These are phyloP conservation scores for Hypanus sabinus DNA, from an alignment of 2,113 vertebrate species.

Conservation along the genomic window DNA sequence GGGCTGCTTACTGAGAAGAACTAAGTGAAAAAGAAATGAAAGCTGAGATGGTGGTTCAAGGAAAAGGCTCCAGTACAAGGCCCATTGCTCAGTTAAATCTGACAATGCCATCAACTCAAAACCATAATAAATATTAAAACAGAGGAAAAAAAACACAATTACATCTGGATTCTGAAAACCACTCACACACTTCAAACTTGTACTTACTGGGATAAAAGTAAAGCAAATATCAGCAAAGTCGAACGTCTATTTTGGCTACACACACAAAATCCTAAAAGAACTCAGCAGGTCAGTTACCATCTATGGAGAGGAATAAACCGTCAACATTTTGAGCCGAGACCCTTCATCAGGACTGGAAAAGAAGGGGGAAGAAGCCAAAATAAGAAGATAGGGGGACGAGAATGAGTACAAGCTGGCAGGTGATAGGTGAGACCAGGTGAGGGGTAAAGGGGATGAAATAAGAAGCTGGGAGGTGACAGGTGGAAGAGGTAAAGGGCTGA, in stretches of 20 bases:
- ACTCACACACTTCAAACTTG: neutral
- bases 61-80: neutral
- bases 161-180: neutral
- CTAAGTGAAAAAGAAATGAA: neutral
- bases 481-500: too few relatives aligned
- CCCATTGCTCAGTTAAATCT: neutral
- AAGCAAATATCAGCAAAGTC: neutral
- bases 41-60: neutral
- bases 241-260: neutral
- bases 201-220: neutral
- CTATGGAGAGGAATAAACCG: too few relatives aligned
- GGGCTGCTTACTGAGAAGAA: neutral
- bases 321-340: too few relatives aligned
- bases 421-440: too few relatives aligned
- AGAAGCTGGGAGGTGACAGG: too few relatives aligned
- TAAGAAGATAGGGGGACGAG: too few relatives aligned
- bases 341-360: too few relatives aligned
- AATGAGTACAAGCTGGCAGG: too few relatives aligned
- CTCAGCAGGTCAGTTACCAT: too few relatives aligned
- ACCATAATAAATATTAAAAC: neutral
- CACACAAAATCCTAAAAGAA: too few relatives aligned
- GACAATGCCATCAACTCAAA: neutral
- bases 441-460: too few relatives aligned
- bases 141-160: neutral
- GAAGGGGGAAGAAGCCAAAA: too few relatives aligned